These are phyloP conservation scores for Drosophila tanythrix DNA, from an alignment of 2,888 invertebrate genomes.

Conservation along the genomic window DNA sequence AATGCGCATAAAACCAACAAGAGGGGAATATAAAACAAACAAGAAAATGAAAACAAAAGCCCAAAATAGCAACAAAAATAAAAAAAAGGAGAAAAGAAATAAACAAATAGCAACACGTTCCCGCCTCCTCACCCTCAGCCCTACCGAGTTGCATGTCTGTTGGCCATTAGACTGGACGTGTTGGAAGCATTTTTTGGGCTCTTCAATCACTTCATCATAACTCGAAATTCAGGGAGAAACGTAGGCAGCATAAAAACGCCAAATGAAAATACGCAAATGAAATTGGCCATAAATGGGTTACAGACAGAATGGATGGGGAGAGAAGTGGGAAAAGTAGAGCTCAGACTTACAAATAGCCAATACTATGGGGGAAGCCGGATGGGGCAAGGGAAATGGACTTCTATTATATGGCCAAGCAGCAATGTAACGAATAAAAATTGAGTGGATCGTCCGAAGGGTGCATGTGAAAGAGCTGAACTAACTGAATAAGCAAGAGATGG, in stretches of 20 bases:
- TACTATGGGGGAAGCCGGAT: background rate
- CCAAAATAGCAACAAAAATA: slow-evolving; percentile 40
- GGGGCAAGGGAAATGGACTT: background rate
- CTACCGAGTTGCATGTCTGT: slow-evolving; percentile 61
- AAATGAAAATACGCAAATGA: slow-evolving; percentile 63
- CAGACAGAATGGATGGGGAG: background rate
- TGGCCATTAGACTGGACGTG: slow-evolving; percentile 58
- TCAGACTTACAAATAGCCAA: slow-evolving; percentile 14
- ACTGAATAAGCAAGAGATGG: background rate
- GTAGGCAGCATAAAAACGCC: slow-evolving; percentile 55
- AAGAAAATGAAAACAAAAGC: slow-evolving; percentile 45
- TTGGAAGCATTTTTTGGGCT: slow-evolving; percentile 37
- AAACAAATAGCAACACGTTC: slow-evolving; percentile 62
- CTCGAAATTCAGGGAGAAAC: slow-evolving; percentile 34
- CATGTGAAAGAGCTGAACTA: slow-evolving; percentile 7
- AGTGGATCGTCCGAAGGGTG: slow-evolving; percentile 62
- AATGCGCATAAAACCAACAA: slow-evolving; percentile 55
- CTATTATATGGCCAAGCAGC: slow-evolving; percentile 54
- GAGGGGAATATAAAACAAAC: slow-evolving; percentile 13
- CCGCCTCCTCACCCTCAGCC: background rate
- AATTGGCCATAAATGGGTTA: slow-evolving; percentile 55
- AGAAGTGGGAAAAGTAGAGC: slow-evolving; percentile 1
- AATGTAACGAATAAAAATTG: slow-evolving; percentile 71
- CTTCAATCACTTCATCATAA: slow-evolving; percentile 79
- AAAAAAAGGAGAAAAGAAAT: slow-evolving; percentile 17